Conservation (phyloP, 2,797 vertebrate species). For the Apogon hyalosoma region DNA sequence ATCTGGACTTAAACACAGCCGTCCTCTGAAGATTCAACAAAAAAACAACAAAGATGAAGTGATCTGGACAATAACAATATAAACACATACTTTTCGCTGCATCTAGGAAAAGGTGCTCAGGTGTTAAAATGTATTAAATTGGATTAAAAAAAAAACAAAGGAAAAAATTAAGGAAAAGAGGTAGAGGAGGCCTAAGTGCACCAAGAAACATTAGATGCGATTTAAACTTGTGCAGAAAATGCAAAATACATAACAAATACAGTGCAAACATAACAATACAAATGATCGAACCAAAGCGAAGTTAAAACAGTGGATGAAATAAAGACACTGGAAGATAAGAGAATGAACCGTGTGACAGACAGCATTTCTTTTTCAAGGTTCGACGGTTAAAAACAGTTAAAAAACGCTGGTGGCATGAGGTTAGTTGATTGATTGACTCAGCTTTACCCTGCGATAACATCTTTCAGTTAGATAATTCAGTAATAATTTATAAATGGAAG, state of each 20-base stretch:
- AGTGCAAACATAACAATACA: constrained; percentile 5
- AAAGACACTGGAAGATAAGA: constrained; percentile 37
- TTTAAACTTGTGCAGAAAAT: constrained; percentile 5
- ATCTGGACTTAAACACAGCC: constrained; percentile 10
- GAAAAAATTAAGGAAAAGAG: constrained; percentile 31
- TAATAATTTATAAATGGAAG: constrained; percentile 23
- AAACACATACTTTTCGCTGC: constrained; percentile 9
- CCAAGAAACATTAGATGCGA: constrained; percentile 10
- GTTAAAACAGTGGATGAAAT: background rate
- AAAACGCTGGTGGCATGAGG: constrained; percentile 55
- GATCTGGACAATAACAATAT: background rate
- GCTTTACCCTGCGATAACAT: constrained; percentile 36
- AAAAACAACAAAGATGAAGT: constrained; percentile 5
- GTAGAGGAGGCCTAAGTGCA: constrained; percentile 50
- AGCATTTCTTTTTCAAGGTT: constrained; percentile 32
- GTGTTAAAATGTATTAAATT: constrained; percentile 1
- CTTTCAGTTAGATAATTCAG: constrained; percentile 13
- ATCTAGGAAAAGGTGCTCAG: background rate
- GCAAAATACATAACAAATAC: constrained; percentile 17
- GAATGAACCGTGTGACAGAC: constrained; percentile 16
- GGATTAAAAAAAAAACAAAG: background rate
- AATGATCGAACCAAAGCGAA: background rate
- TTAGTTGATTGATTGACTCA: constrained; percentile 54
- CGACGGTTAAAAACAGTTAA: constrained; percentile 36
- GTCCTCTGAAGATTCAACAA: constrained; percentile 11